A percentile compares a stretch with the other conserved stretches of the same genome.
Conservation (phyloP, 2,888 invertebrate genomes). For the Lepidonotus clava region DNA sequence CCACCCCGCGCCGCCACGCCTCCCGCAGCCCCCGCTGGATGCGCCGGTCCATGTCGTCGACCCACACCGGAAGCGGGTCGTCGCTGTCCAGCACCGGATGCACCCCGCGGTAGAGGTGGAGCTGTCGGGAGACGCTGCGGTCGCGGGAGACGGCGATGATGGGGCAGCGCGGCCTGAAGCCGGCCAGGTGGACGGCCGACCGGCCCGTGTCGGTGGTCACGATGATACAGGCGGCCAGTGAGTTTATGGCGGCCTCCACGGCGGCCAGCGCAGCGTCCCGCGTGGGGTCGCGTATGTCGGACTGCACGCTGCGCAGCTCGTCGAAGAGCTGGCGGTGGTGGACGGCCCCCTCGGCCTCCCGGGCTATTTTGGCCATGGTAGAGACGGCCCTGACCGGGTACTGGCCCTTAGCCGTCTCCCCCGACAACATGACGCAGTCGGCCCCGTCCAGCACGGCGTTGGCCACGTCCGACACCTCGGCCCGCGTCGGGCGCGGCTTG, state of each 20-base stretch:
- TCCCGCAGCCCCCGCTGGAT: constrained; percentile 81
- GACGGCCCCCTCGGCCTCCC: constrained; percentile 97
- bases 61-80: constrained; percentile 80
- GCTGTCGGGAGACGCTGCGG: constrained; percentile 92
- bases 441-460: constrained; percentile 98
- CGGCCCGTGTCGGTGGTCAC: constrained; percentile 88
- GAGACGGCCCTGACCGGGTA: constrained; percentile 93
- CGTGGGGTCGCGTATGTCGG: constrained; percentile 88
- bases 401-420: constrained; percentile 98
- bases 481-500: constrained; percentile 97
- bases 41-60: constrained; percentile 79
- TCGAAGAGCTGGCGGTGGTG: constrained; percentile 95
- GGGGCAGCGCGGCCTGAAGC: constrained; percentile 96
- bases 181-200: constrained; percentile 94
- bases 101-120: constrained; percentile 94
- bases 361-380: constrained; percentile 82
- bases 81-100: constrained; percentile 92
- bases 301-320: constrained; percentile 84
- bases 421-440: constrained; percentile 98
- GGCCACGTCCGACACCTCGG: constrained; percentile 98
- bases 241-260: constrained; percentile 95
- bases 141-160: constrained; percentile 94
- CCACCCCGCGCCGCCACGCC: constrained; percentile 92
- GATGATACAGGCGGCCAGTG: constrained; percentile 92
- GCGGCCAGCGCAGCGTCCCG: constrained; percentile 96